A percentile compares a stretch with the other conserved stretches of the same genome.
Evolutionary conservation across 2,797 vertebrate species (phyloP).

Genomic region (Hapalemur alaotrensis): DNA sequence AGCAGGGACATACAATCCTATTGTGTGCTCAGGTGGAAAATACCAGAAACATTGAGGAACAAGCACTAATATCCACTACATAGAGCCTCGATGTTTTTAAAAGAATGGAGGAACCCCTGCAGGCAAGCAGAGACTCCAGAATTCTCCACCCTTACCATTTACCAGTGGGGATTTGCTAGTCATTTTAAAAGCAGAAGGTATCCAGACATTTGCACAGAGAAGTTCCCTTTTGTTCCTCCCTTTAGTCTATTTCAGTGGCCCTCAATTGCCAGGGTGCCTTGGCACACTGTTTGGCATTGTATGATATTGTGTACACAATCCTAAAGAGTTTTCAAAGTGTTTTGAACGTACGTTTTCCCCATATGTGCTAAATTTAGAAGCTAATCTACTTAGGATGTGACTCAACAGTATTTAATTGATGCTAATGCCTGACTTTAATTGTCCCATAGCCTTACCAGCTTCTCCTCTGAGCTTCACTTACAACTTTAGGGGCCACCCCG

Average conservation of each 20-base stretch:
- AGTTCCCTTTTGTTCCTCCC: neutral
- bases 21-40: neutral
- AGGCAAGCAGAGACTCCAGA: neutral
- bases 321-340: neutral
- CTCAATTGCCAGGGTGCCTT: neutral
- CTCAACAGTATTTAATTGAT: neutral
- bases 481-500: neutral
- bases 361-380: neutral
- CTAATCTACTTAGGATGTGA: neutral
- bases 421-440: neutral
- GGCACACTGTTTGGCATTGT: neutral
- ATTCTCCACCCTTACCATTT: neutral
- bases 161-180: neutral
- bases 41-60: neutral
- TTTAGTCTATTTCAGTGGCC: neutral
- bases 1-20: neutral
- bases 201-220: neutral
- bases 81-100: neutral
- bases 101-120: neutral
- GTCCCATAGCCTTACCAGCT: neutral
- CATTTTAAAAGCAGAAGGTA: constrained; percentile 2
- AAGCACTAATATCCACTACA: neutral
- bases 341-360: neutral
- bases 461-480: neutral
- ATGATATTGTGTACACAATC: neutral